Evolutionary conservation across 2,797 vertebrate genomes (phyloP).

Genomic region (Parauchenoglanis punctatus): DNA sequence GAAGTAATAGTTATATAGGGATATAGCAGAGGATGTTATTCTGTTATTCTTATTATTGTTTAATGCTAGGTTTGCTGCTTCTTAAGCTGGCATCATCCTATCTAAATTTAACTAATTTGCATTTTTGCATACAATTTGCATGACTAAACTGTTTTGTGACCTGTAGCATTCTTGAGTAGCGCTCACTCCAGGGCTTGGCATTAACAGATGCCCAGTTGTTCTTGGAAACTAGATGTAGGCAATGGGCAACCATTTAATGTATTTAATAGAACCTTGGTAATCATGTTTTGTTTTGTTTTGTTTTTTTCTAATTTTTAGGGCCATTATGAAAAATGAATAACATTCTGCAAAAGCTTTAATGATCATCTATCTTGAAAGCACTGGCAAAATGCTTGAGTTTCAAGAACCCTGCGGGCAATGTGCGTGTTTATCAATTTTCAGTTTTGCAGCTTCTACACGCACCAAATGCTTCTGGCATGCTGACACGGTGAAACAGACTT

Average conservation of each 20-base stretch:
- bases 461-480: neutral
- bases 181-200: neutral
- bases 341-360: neutral
- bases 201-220: neutral
- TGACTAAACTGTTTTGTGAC: neutral
- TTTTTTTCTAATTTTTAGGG: neutral
- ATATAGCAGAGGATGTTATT: neutral
- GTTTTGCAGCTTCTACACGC: neutral
- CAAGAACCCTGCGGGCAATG: neutral
- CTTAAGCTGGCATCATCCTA: neutral
- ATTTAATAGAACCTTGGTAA: neutral
- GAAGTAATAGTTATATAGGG: neutral
- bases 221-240: neutral
- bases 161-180: neutral
- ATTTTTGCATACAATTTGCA: neutral
- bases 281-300: neutral
- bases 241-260: neutral
- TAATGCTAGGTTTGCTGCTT: neutral
- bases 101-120: neutral
- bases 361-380: neutral
- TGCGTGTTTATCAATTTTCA: neutral
- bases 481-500: neutral
- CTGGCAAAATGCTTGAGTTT: neutral
- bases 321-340: neutral
- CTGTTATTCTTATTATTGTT: neutral